Evolutionary conservation across 2,113 vertebrate species (phyloP).

Genomic region (Fukomys damarensis): DNA sequence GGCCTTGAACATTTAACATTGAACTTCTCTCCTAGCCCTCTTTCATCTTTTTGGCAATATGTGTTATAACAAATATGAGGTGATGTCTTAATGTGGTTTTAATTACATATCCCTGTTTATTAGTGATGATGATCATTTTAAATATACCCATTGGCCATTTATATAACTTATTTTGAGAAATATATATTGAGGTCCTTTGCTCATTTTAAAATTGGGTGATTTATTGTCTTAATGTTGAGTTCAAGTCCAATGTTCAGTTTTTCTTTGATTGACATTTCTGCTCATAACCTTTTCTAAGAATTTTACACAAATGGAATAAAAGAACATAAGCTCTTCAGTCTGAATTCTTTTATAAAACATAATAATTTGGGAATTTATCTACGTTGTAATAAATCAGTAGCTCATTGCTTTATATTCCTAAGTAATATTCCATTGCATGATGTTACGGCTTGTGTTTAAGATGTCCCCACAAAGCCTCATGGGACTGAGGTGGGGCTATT

Average conservation of each 20-base stretch:
- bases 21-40: not conserved
- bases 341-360: not conserved
- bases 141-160: not conserved
- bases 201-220: not conserved
- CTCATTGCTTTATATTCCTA: not conserved
- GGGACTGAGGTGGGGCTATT: too few species aligned
- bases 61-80: not conserved
- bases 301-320: not conserved
- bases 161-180: not conserved
- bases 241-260: not conserved
- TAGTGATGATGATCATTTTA: not conserved
- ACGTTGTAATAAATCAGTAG: not conserved
- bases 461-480: too few species aligned
- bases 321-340: not conserved
- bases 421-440: not conserved
- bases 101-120: not conserved
- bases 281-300: not conserved
- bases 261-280: not conserved
- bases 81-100: not conserved
- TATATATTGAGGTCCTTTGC: not conserved
- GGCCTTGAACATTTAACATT: not conserved
- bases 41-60: not conserved
- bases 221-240: not conserved
- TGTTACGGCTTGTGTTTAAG: too few species aligned
- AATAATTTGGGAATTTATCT: not conserved